Base-by-base conservation (phyloP, 2,797 vertebrate genomes). In the Liparis tanakae region DNA sequence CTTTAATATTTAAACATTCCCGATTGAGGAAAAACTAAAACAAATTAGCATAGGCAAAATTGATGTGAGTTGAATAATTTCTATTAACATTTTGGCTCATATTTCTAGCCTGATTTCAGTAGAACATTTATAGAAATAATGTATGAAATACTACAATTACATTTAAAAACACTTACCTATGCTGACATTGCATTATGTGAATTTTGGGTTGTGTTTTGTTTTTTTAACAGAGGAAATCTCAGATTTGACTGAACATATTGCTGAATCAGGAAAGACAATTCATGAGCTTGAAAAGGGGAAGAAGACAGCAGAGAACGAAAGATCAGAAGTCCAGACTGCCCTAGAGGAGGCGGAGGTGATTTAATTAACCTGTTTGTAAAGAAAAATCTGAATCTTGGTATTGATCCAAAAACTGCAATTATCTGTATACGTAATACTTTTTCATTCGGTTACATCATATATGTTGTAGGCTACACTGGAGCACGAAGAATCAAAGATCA, bases 401-500 rank as follows among this genome's bases (percentile, higher is more conserved):
- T 54, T 57, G 3, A 67, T 60, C 15, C 3, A 44, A 22, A 25
- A 30, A 20, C 4, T 41, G 22, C 22, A 53, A n/a, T 13, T 4
- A 18, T 39, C 20, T 39, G 17, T 25, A 4, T 25, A n/a, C 1
- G 7, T 51, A 9, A 34, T 17, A 34, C 2, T 6, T 62, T 8
- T 62, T 33, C 51, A 62, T 39, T 50, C 9, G 43, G 17, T 33
- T 12, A 15, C 63, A 70, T 67, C 1, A 56, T 30, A 30, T 30
- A 30, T 46, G 41, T 63, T 64, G 7, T 17, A 97, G 97, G 96
- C 93, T 1, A 95, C 96, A 5, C 86, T 97, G 79, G 96, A 97
- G 76, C 95, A 97, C 0, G 96, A 98, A 70, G 96, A 98, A 67
- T 94, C 95, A 22, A 98, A 98, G 91, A 95, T 97, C 59, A 71